These are phyloP conservation scores for Catharus fuscescens DNA, from an alignment of 2,113 vertebrate genomes.

Conservation along the genomic window DNA sequence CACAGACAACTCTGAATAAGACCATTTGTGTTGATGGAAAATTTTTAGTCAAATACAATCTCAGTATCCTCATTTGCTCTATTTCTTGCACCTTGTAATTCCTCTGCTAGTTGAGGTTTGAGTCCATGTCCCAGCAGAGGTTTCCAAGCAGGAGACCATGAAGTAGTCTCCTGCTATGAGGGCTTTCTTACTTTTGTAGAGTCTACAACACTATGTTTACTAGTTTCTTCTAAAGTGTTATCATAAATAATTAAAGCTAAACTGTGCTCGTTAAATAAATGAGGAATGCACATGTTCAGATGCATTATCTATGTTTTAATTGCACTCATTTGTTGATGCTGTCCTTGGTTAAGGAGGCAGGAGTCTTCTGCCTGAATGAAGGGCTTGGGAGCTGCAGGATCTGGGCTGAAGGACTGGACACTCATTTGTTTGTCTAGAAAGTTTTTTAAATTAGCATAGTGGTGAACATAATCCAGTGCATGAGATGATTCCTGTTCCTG, in stretches of 20 bases:
- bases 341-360: not conserved
- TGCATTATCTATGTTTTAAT: conserved; percentile 59
- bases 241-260: conserved; percentile 63
- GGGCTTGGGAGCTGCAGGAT: not conserved
- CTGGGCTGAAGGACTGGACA: not conserved
- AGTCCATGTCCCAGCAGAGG: not conserved
- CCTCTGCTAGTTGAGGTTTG: not conserved
- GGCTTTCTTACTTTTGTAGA: not conserved
- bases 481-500: not conserved
- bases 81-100: not conserved
- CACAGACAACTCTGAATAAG: not conserved
- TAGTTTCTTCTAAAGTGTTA: conserved; percentile 42
- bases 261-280: conserved; percentile 66
- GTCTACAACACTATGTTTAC: conserved; percentile 8
- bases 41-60: not conserved
- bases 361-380: not conserved
- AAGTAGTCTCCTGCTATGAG: not conserved
- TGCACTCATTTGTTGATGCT: conserved; percentile 15
- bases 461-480: not conserved
- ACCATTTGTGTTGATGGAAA: not conserved
- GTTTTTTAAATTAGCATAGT: not conserved
- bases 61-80: not conserved
- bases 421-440: not conserved
- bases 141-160: not conserved
- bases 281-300: conserved; percentile 37